Conservation (phyloP, 37 sponge, comb jelly and placozoan species). For the Cladorhizidae sp. region DNA sequence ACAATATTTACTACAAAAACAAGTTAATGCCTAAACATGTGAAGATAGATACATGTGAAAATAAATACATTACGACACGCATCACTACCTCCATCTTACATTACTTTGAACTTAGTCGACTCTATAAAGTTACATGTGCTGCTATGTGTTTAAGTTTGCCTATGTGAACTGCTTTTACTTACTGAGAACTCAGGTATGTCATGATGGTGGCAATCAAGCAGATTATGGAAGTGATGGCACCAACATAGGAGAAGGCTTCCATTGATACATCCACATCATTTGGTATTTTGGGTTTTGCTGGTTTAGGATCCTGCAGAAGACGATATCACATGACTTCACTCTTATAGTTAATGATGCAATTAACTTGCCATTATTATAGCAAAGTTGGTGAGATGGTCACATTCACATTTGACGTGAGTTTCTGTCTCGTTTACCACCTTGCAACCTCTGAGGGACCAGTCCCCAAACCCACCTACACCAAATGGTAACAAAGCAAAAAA, state of each 20-base stretch:
- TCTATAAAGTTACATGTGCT: too few relatives aligned
- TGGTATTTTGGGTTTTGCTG: background rate
- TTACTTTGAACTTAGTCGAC: background rate
- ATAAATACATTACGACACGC: too few relatives aligned
- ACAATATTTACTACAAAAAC: background rate
- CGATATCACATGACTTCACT: background rate
- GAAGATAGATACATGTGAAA: too few relatives aligned
- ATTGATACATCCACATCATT: background rate
- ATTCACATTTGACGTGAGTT: constrained; percentile 10
- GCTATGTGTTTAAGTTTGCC: too few relatives aligned
- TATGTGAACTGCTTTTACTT: too few relatives aligned
- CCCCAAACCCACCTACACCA: constrained; percentile 38
- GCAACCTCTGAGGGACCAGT: constrained; percentile 42
- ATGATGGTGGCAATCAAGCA: constrained; percentile 4
- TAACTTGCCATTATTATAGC: constrained; percentile 29
- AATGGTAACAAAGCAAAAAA: too few relatives aligned
- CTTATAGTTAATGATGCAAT: background rate
- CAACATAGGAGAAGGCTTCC: background rate
- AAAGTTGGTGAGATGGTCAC: constrained; percentile 47
- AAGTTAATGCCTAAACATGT: background rate
- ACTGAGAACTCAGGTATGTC: constrained; percentile 3
- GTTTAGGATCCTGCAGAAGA: constrained; percentile 16
- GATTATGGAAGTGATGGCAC: background rate
- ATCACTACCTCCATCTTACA: background rate
- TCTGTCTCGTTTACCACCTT: background rate